Percentiles rank a stretch among this genome's conserved stretches.
These are phyloP conservation scores for Plemyria rubiginata DNA, from an alignment of 2,888 invertebrate species.

Conservation along the genomic window DNA sequence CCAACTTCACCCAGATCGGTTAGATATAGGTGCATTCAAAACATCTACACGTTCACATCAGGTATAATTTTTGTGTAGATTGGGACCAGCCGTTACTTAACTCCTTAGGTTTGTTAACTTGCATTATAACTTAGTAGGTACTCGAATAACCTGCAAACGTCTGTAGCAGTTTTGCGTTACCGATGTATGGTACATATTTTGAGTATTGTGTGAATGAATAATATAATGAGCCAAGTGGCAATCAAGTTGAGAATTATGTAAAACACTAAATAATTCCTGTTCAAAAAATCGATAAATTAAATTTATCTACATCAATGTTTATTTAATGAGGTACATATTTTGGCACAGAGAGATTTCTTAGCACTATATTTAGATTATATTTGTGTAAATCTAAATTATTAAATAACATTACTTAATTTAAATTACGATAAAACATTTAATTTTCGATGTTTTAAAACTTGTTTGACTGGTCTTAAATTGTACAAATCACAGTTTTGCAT, in stretches of 20 bases:
- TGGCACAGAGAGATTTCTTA: constrained; percentile 91
- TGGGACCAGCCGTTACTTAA: too few species aligned
- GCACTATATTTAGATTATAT: constrained; percentile 75
- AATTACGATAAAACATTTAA: constrained; percentile 77
- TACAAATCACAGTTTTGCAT: constrained; percentile 84
- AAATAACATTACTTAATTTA: constrained; percentile 70
- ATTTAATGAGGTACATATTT: constrained; percentile 91
- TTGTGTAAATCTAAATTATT: constrained; percentile 73
- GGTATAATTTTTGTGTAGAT: too few species aligned
- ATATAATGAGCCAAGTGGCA: constrained; percentile 13
- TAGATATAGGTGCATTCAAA: too few species aligned
- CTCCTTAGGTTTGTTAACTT: too few species aligned
- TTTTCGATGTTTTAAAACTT: constrained; percentile 84
- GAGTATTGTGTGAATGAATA: not conserved
- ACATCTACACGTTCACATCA: too few species aligned
- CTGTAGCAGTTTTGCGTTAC: too few species aligned
- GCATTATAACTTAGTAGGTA: too few species aligned
- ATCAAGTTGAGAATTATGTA: constrained; percentile 39
- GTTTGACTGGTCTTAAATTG: constrained; percentile 83
- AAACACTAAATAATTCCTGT: constrained; percentile 67
- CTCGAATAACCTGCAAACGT: too few species aligned
- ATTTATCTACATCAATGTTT: constrained; percentile 80
- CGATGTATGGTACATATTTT: too few species aligned
- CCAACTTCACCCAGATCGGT: too few species aligned
- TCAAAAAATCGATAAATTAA: constrained; percentile 70